Evolutionary conservation across 2,888 invertebrate genomes (phyloP).

Genomic region (Nineta flava): DNA sequence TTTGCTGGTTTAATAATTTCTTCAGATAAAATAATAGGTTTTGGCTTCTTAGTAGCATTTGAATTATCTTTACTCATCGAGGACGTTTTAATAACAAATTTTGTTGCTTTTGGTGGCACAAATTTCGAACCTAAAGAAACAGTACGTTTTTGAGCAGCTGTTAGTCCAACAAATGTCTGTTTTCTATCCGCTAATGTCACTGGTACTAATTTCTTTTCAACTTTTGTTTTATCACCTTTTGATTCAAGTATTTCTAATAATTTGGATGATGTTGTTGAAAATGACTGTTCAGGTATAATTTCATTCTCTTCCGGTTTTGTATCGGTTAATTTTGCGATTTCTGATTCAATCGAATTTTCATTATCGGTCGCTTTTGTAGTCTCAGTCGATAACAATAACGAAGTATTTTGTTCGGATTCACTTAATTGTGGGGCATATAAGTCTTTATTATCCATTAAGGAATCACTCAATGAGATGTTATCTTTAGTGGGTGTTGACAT

Average conservation of each 20-base stretch:
- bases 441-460: background rate
- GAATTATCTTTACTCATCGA: conserved; percentile 4
- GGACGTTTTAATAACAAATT: conserved; percentile 13
- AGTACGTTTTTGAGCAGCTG: background rate
- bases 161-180: conserved; percentile 1
- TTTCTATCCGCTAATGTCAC: background rate
- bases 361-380: conserved; percentile 18
- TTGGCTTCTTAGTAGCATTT: conserved; percentile 13
- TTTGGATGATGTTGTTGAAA: conserved; percentile 34
- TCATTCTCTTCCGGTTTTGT: conserved; percentile 10
- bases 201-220: conserved; percentile 3
- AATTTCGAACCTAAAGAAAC: conserved; percentile 1
- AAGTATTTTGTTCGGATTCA: background rate
- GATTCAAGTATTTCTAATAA: conserved; percentile 38
- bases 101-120: conserved; percentile 9
- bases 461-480: background rate
- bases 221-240: conserved; percentile 21
- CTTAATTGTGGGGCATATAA: background rate
- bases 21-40: conserved; percentile 25
- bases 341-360: conserved; percentile 17
- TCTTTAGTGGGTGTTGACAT: background rate
- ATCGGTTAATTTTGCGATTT: conserved; percentile 16
- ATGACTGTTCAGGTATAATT: conserved; percentile 18
- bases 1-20: conserved; percentile 23
- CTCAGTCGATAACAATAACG: conserved; percentile 10